A percentile compares a stretch with the other conserved stretches of the same genome.
These are phyloP conservation scores for Pseudocheirus occidentalis DNA, from an alignment of 2,797 vertebrate species.

Conservation along the genomic window DNA sequence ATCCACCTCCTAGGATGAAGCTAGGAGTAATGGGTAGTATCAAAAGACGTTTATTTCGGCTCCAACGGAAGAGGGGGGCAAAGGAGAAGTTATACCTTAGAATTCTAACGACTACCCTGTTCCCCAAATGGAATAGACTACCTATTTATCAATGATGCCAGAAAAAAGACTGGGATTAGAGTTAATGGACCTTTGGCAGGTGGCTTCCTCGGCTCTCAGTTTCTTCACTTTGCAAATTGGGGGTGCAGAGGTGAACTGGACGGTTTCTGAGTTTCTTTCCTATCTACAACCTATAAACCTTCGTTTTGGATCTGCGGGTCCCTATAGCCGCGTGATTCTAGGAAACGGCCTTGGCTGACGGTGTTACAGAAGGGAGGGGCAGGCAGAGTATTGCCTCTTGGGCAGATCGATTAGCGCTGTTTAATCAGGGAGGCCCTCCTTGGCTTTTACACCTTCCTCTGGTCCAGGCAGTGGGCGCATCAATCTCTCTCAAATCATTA, in stretches of 20 bases:
- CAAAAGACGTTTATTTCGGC: not conserved
- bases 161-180: not conserved
- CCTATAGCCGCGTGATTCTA: not conserved
- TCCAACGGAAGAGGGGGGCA: not conserved
- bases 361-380: not conserved
- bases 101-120: not conserved
- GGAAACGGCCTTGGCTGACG: not conserved
- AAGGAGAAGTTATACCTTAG: not conserved
- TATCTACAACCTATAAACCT: not conserved
- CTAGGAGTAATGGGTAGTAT: not conserved
- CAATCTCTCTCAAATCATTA: not conserved
- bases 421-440: not conserved
- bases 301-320: not conserved
- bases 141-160: not conserved
- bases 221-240: not conserved
- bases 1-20: not conserved
- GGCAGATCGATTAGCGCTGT: not conserved
- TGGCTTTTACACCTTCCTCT: not conserved
- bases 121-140: not conserved
- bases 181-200: not conserved
- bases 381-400: not conserved
- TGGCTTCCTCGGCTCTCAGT: not conserved
- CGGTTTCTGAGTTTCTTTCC: not conserved
- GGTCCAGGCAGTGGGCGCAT: not conserved
- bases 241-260: not conserved